Evolutionary conservation across 1,140 invertebrate genomes (phyloP), one percentile per base, ranked within the genome.

Genomic region (Scaptomyza pallida): DNA sequence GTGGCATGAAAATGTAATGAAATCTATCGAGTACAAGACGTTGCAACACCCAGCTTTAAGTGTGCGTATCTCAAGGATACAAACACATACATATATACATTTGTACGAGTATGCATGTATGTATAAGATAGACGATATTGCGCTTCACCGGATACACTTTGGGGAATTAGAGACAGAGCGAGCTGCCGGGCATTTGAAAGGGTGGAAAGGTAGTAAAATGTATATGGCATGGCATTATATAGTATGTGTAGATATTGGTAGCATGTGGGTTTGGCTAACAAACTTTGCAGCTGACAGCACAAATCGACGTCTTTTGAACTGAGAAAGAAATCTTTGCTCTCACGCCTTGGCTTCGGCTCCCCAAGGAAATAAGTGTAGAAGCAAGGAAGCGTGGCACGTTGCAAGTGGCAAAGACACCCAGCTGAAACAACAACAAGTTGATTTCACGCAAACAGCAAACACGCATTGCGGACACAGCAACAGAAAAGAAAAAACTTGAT

Each of bases 1-100:
- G 76, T 70, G 59, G 41, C 72, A 23, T 62, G 47, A 73, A 73
- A 73, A 52, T 33, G 64, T 55, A 56, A 63, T 71, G 52, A 40
- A 48, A 62, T 61, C 45, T 69, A 44, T 37, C 50, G 40, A 56
- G n/a, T 47, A 35, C 51, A 45, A 52, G 40, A 30, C 21, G 26
- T 12, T 44, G 17, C 40, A 45, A 57, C 41, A 19, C 15, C 15
- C 23, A 15, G 43, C 26, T 30, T 30, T 30, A 30, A 30, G 26
- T 9, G 8, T 30, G 26, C 8, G 56, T 59, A 37, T 50, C 44
- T 37, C 10, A 50, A 16, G 26, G 57, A 48, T 45, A 21, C 47
- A n/a, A n/a, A n/a, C n/a, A n/a, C n/a, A n/a, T n/a, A n/a, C n/a
- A n/a, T n/a, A n/a, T n/a, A n/a, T n/a, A n/a, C n/a, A n/a, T n/a